These are phyloP conservation scores for Pomacea canaliculata DNA, from an alignment of 2,888 invertebrate genomes.

Conservation along the genomic window DNA sequence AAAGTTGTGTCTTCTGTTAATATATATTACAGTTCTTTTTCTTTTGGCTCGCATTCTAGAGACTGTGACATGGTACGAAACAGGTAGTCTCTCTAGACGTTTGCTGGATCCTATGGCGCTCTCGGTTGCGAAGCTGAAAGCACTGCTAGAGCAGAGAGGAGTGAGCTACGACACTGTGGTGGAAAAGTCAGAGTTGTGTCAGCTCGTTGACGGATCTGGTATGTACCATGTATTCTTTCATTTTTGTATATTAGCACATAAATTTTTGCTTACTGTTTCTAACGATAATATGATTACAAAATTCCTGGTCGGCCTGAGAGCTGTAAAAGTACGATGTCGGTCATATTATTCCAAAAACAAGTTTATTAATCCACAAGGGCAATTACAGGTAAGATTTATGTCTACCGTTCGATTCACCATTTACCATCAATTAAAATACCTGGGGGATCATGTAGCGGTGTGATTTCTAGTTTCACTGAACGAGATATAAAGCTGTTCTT, in stretches of 20 bases:
- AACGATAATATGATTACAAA: no score
- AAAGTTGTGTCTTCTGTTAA: constrained; percentile 65
- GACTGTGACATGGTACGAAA: constrained; percentile 67
- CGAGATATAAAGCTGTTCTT: no score
- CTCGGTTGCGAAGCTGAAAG: constrained; percentile 69
- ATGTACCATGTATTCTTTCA: background rate
- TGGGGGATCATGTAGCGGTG: no score
- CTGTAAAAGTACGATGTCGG: no score
- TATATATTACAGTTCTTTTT: constrained; percentile 68
- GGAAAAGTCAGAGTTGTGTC: constrained; percentile 69
- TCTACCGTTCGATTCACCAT: no score
- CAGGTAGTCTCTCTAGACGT: constrained; percentile 59
- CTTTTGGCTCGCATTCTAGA: constrained; percentile 68
- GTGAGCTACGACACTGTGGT: constrained; percentile 69
- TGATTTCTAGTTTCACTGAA: no score
- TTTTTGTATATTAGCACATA: background rate
- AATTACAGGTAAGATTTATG: no score
- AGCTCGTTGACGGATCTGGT: constrained; percentile 69
- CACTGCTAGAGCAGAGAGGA: constrained; percentile 69
- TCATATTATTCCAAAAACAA: no score
- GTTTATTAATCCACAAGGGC: no score
- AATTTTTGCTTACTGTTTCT: no score
- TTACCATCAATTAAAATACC: no score
- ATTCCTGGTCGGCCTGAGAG: no score
- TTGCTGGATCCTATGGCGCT: constrained; percentile 69